A percentile compares a stretch with the other conserved stretches of the same genome.
Evolutionary conservation across 1,140 invertebrate genomes (phyloP).

Genomic region (Musca vetustissima): DNA sequence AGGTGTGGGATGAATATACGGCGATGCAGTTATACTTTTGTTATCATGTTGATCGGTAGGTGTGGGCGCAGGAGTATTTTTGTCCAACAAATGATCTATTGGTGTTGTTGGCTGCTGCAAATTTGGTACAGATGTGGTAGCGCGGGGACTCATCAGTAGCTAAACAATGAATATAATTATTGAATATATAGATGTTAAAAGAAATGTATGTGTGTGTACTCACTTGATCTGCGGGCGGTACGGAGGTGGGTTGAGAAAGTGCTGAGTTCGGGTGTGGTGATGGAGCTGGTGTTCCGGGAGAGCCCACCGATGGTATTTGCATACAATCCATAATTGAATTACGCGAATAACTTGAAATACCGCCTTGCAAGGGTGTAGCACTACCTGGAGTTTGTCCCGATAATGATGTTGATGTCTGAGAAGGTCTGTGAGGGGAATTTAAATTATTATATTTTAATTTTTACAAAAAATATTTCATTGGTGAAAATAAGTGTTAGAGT

Average conservation of each 20-base stretch:
- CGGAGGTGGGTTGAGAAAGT: conserved; percentile 71
- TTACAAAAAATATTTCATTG: too few relatives aligned
- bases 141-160: conserved; percentile 51
- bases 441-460: neutral
- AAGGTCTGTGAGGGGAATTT: neutral
- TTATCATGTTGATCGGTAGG: conserved; percentile 54
- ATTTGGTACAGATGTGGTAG: conserved; percentile 52
- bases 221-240: conserved; percentile 69
- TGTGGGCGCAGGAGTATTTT: conserved; percentile 53
- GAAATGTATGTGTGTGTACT: conserved; percentile 32
- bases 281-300: conserved; percentile 71
- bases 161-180: conserved; percentile 24
- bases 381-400: conserved; percentile 31
- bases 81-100: conserved; percentile 53
- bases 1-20: conserved; percentile 51
- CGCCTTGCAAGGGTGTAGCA: conserved; percentile 49
- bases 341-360: conserved; percentile 65
- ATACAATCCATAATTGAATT: conserved; percentile 60
- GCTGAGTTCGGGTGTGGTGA: conserved; percentile 76
- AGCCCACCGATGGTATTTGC: conserved; percentile 69
- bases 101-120: conserved; percentile 53
- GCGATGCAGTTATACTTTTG: conserved; percentile 53
- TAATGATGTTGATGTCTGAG: conserved; percentile 23
- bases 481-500: too few relatives aligned
- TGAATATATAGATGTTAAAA: neutral